These are phyloP conservation scores for Odontesthes bonariensis DNA, from an alignment of 2,113 vertebrate species.

Conservation along the genomic window DNA sequence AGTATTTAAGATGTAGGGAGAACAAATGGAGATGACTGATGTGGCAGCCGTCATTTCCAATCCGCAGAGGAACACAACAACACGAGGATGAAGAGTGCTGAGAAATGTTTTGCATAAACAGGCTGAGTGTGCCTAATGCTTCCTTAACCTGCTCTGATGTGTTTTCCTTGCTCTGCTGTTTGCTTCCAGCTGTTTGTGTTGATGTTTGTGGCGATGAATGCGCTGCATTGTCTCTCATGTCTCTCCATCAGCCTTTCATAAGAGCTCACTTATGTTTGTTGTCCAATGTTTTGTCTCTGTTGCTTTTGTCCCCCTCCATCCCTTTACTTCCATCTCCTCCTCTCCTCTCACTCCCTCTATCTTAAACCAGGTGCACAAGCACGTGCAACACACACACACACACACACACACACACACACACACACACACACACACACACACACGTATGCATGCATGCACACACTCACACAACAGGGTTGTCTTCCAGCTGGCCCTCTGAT, in stretches of 20 bases:
- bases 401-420: too few species aligned
- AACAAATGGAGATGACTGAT: conserved; percentile 52
- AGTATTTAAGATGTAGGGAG: conserved; percentile 36
- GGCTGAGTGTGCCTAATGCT: conserved; percentile 54
- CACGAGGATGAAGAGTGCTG: conserved; percentile 58
- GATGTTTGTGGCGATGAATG: conserved; percentile 63
- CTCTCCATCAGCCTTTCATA: conserved; percentile 61
- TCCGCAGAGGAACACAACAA: conserved; percentile 67
- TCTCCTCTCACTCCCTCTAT: conserved; percentile 22
- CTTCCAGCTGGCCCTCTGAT: conserved; percentile 71
- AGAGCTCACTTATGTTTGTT: conserved; percentile 64
- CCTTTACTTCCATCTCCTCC: conserved; percentile 22
- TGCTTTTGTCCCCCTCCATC: conserved; percentile 53
- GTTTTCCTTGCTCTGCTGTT: conserved; percentile 41
- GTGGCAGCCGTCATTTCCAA: conserved; percentile 64
- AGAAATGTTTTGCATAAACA: conserved; percentile 68
- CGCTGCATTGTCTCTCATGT: conserved; percentile 57
- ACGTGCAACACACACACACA: conserved; percentile 51
- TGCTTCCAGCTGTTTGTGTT: conserved; percentile 61
- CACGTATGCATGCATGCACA: conserved; percentile 54
- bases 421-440: too few species aligned
- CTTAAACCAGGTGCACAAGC: conserved; percentile 64
- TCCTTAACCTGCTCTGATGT: conserved; percentile 64
- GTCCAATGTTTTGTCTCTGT: conserved; percentile 71
- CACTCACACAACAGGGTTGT: conserved; percentile 49